Conservation (phyloP, 2,113 vertebrate species). For the Phyllostomus hastatus region DNA sequence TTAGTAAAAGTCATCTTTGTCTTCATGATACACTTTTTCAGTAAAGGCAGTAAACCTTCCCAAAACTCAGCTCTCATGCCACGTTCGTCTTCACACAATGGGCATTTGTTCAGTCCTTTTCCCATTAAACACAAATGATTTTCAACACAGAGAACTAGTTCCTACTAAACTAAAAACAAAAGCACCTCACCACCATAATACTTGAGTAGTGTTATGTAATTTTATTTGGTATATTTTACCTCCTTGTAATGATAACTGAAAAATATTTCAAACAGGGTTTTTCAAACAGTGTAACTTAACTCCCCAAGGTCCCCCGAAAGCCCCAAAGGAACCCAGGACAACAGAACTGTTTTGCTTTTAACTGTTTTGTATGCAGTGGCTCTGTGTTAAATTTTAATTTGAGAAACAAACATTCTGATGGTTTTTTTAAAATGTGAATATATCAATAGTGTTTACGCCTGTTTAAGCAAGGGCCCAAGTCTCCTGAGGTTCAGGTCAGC, state of each 20-base stretch:
- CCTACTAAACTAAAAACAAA: background rate
- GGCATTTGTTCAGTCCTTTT: background rate
- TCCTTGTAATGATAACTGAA: background rate
- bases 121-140: conserved; percentile 37
- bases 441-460: conserved; percentile 5
- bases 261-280: background rate
- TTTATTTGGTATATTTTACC: background rate
- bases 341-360: conserved; percentile 27
- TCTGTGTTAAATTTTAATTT: conserved; percentile 25
- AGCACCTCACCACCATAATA: background rate
- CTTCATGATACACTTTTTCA: background rate
- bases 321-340: background rate
- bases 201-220: background rate
- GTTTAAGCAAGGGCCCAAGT: background rate
- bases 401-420: background rate
- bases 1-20: conserved; percentile 1
- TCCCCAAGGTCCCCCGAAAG: background rate
- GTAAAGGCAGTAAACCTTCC: background rate
- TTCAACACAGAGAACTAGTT: background rate
- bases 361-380: background rate
- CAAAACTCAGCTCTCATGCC: background rate
- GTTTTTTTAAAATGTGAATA: background rate
- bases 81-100: background rate
- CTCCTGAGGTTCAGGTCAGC: background rate
- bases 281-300: background rate